Conservation (phyloP, 2,888 invertebrate species). For the Drosophila mimica region DNA sequence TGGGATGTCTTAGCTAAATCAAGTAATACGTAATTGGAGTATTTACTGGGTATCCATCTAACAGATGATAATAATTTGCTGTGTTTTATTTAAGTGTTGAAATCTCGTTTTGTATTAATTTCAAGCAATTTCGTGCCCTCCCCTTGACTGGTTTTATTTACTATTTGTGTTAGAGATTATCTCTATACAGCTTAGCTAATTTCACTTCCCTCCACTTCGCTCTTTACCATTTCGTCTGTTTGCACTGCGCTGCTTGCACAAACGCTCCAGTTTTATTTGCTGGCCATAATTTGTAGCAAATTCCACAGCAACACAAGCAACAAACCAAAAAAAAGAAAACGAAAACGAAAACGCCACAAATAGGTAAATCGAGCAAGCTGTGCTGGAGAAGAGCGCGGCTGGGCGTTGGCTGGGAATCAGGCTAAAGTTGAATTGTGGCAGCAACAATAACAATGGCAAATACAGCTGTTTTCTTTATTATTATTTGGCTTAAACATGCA, state of each 20-base stretch:
- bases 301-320: constrained; percentile 29
- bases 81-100: neutral
- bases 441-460: constrained; percentile 37
- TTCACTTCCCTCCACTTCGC: constrained; percentile 14
- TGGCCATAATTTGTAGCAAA: constrained; percentile 35
- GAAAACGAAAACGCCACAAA: constrained; percentile 10
- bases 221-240: constrained; percentile 14
- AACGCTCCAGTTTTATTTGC: constrained; percentile 27
- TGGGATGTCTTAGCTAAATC: neutral
- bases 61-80: neutral
- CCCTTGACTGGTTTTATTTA: neutral
- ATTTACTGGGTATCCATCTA: neutral
- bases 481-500: constrained; percentile 74
- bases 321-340: constrained; percentile 3
- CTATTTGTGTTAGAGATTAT: constrained; percentile 11
- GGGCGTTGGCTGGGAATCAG: constrained; percentile 4
- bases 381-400: neutral
- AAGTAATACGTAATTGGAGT: neutral
- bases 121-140: neutral
- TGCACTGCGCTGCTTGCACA: constrained; percentile 6
- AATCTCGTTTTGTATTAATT: constrained; percentile 3
- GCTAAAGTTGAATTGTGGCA: constrained; percentile 33
- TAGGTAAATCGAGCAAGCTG: constrained; percentile 12
- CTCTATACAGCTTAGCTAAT: constrained; percentile 20
- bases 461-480: constrained; percentile 59